Conservation (phyloP, 2,888 invertebrate genomes). For the Coremacera marginata region DNA sequence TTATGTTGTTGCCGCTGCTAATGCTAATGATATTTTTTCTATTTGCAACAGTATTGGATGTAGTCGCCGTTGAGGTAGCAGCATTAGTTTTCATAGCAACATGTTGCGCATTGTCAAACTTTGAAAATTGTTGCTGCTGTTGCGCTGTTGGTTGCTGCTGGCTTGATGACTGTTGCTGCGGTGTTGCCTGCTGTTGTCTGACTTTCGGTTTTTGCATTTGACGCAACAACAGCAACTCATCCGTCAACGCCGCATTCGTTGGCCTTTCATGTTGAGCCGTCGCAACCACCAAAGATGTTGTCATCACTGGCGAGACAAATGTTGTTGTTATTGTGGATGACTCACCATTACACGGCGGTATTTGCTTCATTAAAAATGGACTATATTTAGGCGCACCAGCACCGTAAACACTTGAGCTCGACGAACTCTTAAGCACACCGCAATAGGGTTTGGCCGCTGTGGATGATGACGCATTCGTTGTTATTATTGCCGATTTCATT, state of each 20-base stretch:
- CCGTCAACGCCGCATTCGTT: slow-evolving; percentile 46
- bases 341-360: too few species aligned
- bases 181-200: slow-evolving; percentile 35
- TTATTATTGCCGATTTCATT: slow-evolving; percentile 11
- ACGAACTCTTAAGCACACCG: slow-evolving; percentile 65
- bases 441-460: slow-evolving; percentile 45
- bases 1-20: slow-evolving; percentile 44
- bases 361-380: slow-evolving; percentile 53
- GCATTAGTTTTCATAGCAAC: too few species aligned
- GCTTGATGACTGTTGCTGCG: slow-evolving; percentile 29
- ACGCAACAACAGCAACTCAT: slow-evolving; percentile 49
- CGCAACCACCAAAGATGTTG: slow-evolving; percentile 47
- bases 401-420: slow-evolving; percentile 66
- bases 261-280: slow-evolving; percentile 29
- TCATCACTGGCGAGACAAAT: slow-evolving; percentile 45
- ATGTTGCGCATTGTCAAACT: slow-evolving; percentile 33
- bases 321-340: slow-evolving; percentile 34
- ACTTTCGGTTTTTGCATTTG: slow-evolving; percentile 40
- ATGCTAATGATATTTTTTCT: slow-evolving; percentile 56
- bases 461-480: slow-evolving; percentile 38
- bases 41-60: too few species aligned
- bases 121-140: slow-evolving; percentile 41
- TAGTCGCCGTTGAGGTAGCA: too few species aligned
- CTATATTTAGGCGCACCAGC: slow-evolving; percentile 49
- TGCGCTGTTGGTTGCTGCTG: slow-evolving; percentile 59